Evolutionary conservation across 2,888 invertebrate genomes (phyloP), one percentile per base, ranked within the genome.

Genomic region (Diarsia rubi): DNA sequence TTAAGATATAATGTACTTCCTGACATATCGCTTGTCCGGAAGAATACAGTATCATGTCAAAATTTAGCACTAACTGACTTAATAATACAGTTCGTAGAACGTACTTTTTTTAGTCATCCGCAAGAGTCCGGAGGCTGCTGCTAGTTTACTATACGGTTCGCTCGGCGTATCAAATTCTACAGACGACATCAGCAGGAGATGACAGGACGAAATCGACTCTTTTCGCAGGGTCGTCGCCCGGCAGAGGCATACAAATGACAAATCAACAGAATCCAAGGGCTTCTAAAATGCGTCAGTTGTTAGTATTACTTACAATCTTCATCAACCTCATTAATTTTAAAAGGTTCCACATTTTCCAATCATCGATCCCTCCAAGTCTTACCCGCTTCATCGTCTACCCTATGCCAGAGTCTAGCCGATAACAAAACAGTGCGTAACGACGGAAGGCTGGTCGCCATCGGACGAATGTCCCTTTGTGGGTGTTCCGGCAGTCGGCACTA

Each of bases 361-460:
- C 3, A 37, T 6, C 12, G 12, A 6, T 11, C 45, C 21, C n/a
- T 0, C 27, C 1, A n/a, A 21, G 2, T 8, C 1, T 37, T 9
- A 1, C 5, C 27, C 90, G 89, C 90, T 74, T 16, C 9, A 57
- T 78, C 88, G 69, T 42, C 3, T 73, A 12, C 0, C 69, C 80
- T 72, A 71, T 1, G 16, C 88, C 88, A 79, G 16, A 71, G 44
- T n/a, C 54, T 63, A 79, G 79, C 81, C 87, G 88, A 89, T 90
- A 91, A 90, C 92, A 91, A 92, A 92, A 91, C 90, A 87, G 83
- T 91, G 95, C 95, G 95, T 95, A 95, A 95, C 94, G 92, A 89
- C 94, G 94, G 95, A 94, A 94, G 95, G 94, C 91, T 77, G 82
- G 83, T 73, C 75, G 72, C 83, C 87, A 85, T 86, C 87, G 83